Conservation (phyloP, 2,797 vertebrate species). For the Amblyraja radiata region DNA sequence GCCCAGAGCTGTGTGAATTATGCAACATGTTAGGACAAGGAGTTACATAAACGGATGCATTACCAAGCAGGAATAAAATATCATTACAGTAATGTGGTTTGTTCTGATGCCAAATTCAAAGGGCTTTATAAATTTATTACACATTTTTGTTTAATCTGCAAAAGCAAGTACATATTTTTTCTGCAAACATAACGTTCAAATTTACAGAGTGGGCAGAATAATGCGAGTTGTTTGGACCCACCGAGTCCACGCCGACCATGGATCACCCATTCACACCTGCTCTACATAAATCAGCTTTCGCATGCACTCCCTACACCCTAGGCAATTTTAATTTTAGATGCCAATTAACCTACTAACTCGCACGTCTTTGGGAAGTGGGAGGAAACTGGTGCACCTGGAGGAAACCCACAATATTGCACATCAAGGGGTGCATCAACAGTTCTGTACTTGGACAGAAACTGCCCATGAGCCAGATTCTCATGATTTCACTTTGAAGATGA, state of each 20-base stretch:
- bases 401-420: background rate
- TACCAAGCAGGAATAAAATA: constrained; percentile 30
- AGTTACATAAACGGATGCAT: constrained; percentile 33
- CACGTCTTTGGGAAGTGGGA: too few species aligned
- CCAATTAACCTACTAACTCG: too few species aligned
- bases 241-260: too few species aligned
- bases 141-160: background rate
- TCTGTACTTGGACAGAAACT: background rate
- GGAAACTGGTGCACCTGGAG: too few species aligned
- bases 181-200: background rate
- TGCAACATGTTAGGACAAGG: constrained; percentile 28
- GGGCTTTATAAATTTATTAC: constrained; percentile 26
- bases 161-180: background rate
- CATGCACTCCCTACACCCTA: too few species aligned
- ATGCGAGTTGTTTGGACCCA: background rate
- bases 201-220: background rate
- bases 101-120: constrained; percentile 10
- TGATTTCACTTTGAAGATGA: background rate
- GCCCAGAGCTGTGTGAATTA: constrained; percentile 31
- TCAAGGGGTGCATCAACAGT: background rate
- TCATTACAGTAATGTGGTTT: constrained; percentile 21
- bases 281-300: too few species aligned
- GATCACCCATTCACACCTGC: too few species aligned
- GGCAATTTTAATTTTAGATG: too few species aligned
- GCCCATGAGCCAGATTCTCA: background rate